These are phyloP conservation scores for Hirudo medicinalis DNA, from an alignment of 1,140 invertebrate genomes.

Conservation along the genomic window DNA sequence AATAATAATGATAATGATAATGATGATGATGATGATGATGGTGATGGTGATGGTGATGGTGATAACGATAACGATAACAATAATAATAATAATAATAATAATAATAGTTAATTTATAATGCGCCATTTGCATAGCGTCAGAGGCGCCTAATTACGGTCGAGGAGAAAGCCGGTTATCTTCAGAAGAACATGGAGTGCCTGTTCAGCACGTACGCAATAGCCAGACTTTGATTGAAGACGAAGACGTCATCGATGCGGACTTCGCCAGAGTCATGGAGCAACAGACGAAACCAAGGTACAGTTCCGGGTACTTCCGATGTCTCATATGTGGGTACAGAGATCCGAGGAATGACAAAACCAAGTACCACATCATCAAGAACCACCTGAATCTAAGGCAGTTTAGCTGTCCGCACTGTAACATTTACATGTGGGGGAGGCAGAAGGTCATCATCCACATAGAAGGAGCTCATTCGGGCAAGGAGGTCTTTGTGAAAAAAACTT, in stretches of 20 bases:
- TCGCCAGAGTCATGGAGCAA: constrained; percentile 1
- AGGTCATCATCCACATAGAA: constrained; percentile 8
- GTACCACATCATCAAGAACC: constrained; percentile 18
- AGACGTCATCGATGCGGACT: neutral
- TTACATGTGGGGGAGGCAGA: constrained; percentile 19
- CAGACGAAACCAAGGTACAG: constrained; percentile 3
- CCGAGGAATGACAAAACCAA: constrained; percentile 16
- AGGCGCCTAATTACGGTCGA: neutral
- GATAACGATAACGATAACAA: no score
- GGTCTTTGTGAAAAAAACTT: constrained; percentile 8
- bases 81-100: no score
- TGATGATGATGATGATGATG: no score
- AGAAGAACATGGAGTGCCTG: constrained; percentile 15
- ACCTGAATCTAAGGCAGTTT: constrained; percentile 17
- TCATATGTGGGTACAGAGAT: constrained; percentile 13
- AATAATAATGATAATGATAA: no score
- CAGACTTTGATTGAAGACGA: neutral
- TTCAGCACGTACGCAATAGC: neutral
- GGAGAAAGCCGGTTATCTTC: constrained; percentile 10
- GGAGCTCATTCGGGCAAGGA: constrained; percentile 11
- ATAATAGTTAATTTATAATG: no score
- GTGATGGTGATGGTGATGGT: no score
- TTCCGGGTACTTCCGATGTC: constrained; percentile 11
- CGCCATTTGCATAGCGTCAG: no score
- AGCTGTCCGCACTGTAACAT: constrained; percentile 19